These are phyloP conservation scores for Gallinago undulata DNA, from an alignment of 2,113 vertebrate genomes.

Conservation along the genomic window DNA sequence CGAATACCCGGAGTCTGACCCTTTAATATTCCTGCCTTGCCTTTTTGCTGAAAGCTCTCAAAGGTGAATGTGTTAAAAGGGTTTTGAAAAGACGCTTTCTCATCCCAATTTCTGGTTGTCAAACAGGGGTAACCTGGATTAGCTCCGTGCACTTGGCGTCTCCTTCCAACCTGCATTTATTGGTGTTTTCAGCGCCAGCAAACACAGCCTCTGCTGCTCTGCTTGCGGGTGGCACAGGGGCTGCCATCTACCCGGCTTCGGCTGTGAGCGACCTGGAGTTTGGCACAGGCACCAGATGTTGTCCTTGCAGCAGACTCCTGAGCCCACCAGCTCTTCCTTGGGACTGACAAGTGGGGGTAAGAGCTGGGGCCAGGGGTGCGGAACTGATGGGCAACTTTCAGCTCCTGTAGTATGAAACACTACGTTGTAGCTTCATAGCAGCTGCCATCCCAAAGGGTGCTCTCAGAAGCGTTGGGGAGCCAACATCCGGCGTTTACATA, in stretches of 20 bases:
- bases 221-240: not conserved
- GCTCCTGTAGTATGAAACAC: not conserved
- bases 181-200: not conserved
- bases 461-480: not conserved
- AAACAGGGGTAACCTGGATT: not conserved
- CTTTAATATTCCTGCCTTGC: not conserved
- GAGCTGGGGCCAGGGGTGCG: not conserved
- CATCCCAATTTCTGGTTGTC: not conserved
- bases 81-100: slow-evolving; percentile 21
- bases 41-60: slow-evolving; percentile 18
- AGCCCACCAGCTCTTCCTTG: not conserved
- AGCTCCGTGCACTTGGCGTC: not conserved
- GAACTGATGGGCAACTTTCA: not conserved
- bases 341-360: not conserved
- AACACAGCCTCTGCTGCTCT: not conserved
- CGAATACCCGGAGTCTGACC: not conserved
- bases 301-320: not conserved
- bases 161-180: not conserved
- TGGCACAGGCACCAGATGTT: not conserved
- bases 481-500: not conserved
- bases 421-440: not conserved
- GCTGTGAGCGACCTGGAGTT: not conserved
- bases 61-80: not conserved
- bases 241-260: not conserved
- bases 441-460: not conserved